Conservation (phyloP, 1,140 invertebrate genomes). For the Caenorhabditis inopinata region DNA sequence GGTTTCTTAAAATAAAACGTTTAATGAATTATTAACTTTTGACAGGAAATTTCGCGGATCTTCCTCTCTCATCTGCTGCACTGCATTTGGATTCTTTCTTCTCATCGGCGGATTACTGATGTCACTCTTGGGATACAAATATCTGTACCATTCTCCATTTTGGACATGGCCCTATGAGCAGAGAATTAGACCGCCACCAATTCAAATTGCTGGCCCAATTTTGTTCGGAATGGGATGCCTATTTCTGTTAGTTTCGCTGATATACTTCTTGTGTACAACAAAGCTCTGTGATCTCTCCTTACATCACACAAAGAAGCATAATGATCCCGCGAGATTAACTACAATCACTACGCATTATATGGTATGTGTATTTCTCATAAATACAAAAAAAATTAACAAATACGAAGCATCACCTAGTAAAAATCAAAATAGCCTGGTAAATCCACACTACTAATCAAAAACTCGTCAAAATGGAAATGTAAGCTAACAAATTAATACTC, state of each 20-base stretch:
- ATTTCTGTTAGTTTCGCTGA: conserved; percentile 47
- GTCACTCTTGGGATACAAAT: conserved; percentile 55
- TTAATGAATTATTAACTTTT: conserved; percentile 33
- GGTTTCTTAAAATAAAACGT: conserved; percentile 29
- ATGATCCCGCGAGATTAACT: conserved; percentile 34
- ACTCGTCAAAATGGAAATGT: too few relatives aligned
- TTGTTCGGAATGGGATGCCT: conserved; percentile 53
- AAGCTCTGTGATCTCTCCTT: conserved; percentile 38
- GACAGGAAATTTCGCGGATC: conserved; percentile 65
- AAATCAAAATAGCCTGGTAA: too few relatives aligned
- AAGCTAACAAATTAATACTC: too few relatives aligned
- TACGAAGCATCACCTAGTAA: too few relatives aligned
- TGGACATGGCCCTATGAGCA: conserved; percentile 58
- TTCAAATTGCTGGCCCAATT: conserved; percentile 59
- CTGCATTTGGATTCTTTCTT: conserved; percentile 62
- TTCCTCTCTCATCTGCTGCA: conserved; percentile 59
- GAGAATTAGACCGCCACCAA: conserved; percentile 40
- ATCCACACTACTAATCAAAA: too few relatives aligned
- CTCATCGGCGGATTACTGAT: conserved; percentile 62
- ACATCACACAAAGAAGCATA: conserved; percentile 33
- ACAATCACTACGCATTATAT: conserved; percentile 42
- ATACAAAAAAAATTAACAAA: too few relatives aligned
- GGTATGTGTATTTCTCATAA: conserved; percentile 32
- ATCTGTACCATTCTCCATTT: conserved; percentile 61
- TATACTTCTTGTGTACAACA: conserved; percentile 53